Conservation (phyloP, 1,140 invertebrate genomes). For the Drosophila seguyi region DNA sequence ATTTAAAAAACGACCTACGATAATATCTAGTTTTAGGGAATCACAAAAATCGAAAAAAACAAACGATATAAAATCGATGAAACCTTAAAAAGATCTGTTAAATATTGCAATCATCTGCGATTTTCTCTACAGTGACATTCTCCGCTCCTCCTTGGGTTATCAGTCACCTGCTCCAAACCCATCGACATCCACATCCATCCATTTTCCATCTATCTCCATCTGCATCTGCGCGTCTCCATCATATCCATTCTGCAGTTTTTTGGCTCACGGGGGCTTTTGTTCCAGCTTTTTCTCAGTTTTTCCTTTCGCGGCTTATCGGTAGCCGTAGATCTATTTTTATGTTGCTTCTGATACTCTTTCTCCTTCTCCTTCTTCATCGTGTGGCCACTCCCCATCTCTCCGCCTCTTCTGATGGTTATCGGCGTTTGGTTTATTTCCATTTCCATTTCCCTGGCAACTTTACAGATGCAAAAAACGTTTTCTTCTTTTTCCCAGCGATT, state of each 20-base stretch:
- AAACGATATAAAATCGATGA: too few relatives aligned
- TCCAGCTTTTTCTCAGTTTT: conserved; percentile 59
- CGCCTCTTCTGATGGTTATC: conserved; percentile 59
- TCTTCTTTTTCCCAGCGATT: conserved; percentile 43
- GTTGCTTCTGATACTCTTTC: conserved; percentile 56
- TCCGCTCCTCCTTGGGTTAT: conserved; percentile 14
- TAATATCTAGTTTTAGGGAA: too few relatives aligned
- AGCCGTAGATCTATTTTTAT: conserved; percentile 78
- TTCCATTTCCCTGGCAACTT: conserved; percentile 76
- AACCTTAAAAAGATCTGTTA: too few relatives aligned
- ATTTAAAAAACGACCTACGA: too few relatives aligned
- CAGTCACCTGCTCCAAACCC: conserved; percentile 48
- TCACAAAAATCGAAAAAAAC: too few relatives aligned
- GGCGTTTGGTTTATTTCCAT: conserved; percentile 78
- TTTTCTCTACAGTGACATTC: conserved; percentile 18
- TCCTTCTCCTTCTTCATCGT: conserved; percentile 2
- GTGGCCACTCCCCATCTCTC: conserved; percentile 32
- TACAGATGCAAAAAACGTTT: conserved; percentile 69
- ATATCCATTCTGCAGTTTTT: conserved; percentile 43
- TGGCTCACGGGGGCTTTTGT: conserved; percentile 58
- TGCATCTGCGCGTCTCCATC: conserved; percentile 31
- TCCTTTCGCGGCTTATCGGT: conserved; percentile 61
- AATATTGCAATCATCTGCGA: too few relatives aligned
- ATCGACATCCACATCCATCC: conserved; percentile 6
- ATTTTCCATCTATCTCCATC: conserved; percentile 20